Evolutionary conservation across 1,140 invertebrate species (phyloP).

Genomic region (Elymnias hypermnestra): DNA sequence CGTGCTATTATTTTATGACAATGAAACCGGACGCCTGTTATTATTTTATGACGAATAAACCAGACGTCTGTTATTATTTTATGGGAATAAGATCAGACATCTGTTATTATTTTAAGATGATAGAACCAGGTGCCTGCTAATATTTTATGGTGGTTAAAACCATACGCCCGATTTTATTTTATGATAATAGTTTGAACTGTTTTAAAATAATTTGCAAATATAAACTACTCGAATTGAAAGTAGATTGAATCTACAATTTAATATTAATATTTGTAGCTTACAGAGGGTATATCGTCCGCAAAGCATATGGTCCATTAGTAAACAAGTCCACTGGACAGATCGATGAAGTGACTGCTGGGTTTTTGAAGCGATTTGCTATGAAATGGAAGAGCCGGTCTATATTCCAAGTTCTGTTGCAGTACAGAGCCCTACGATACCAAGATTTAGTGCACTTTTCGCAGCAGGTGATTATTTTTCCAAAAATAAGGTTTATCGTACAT

Average conservation of each 20-base stretch:
- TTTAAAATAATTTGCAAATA: background rate
- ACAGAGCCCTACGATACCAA: slow-evolving; percentile 86
- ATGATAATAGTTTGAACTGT: background rate
- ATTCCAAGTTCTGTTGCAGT: slow-evolving; percentile 88
- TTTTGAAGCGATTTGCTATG: slow-evolving; percentile 83
- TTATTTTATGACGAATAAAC: no score
- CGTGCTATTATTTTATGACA: no score
- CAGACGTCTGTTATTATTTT: no score
- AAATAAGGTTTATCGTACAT: no score
- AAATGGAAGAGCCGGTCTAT: slow-evolving; percentile 88
- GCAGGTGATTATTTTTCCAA: slow-evolving; percentile 76
- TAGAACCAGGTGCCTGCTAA: no score
- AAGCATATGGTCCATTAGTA: slow-evolving; percentile 79
- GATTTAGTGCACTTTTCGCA: slow-evolving; percentile 89
- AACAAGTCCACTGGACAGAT: slow-evolving; percentile 80
- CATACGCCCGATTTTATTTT: background rate
- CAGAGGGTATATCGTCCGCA: slow-evolving; percentile 82
- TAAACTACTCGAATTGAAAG: no score
- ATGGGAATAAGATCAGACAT: no score
- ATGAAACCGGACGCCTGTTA: no score
- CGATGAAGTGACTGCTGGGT: slow-evolving; percentile 81
- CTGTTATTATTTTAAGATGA: no score
- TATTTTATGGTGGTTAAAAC: no score
- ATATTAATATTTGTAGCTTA: slow-evolving; percentile 68
- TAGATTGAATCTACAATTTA: no score